These are phyloP conservation scores for Siniperca chuatsi DNA, from an alignment of 2,113 vertebrate genomes.

Conservation along the genomic window DNA sequence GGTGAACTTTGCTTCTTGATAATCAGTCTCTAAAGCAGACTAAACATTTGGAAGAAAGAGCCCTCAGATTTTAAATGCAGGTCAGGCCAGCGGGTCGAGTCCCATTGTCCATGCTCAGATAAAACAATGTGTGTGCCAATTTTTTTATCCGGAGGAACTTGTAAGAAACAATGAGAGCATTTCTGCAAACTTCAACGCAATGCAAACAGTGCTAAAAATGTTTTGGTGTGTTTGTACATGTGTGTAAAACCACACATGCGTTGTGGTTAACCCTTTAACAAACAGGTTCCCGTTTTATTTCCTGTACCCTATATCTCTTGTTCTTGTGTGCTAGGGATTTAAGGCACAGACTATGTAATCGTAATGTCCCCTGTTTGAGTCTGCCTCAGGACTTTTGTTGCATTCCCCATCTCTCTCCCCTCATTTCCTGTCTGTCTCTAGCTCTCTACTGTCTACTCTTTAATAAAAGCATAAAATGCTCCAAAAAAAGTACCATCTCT, in stretches of 20 bases:
- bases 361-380: neutral
- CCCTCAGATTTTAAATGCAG: slow-evolving; percentile 38
- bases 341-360: neutral
- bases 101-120: slow-evolving; percentile 60
- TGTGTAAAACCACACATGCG: neutral
- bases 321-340: neutral
- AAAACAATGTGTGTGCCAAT: slow-evolving; percentile 43
- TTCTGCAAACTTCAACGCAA: slow-evolving; percentile 50
- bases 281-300: neutral
- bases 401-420: neutral
- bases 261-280: neutral
- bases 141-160: slow-evolving; percentile 65
- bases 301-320: neutral
- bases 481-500: neutral
- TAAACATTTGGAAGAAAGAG: slow-evolving; percentile 70
- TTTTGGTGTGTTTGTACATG: slow-evolving; percentile 20
- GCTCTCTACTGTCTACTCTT: neutral
- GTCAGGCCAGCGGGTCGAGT: slow-evolving; percentile 15
- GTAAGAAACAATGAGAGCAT: slow-evolving; percentile 48
- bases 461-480: neutral
- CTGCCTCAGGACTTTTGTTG: neutral
- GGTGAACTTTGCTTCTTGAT: slow-evolving; percentile 74
- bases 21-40: slow-evolving; percentile 73
- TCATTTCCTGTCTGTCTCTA: slow-evolving; percentile 13
- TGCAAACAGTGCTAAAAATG: slow-evolving; percentile 27